Conservation (phyloP, 2,797 vertebrate species). For the Delichon dasypus region DNA sequence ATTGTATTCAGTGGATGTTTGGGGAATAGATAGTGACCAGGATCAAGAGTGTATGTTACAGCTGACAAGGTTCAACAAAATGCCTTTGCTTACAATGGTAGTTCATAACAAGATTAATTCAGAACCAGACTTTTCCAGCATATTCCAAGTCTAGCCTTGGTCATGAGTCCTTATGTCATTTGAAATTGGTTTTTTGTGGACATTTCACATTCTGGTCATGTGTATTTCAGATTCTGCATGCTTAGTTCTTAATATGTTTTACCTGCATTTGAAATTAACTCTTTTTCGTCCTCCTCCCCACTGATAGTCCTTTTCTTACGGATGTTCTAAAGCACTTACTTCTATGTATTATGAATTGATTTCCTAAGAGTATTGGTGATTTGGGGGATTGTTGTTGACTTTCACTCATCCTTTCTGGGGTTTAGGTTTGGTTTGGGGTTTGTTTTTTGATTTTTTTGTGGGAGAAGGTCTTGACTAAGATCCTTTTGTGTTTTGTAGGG, state of each 20-base stretch:
- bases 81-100: neutral
- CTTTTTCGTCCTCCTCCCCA: neutral
- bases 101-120: neutral
- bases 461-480: neutral
- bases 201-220: neutral
- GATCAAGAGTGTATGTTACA: neutral
- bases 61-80: neutral
- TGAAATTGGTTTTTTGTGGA: neutral
- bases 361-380: neutral
- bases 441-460: neutral
- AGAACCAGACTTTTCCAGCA: neutral
- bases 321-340: neutral
- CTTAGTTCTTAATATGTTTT: neutral
- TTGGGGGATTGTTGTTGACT: neutral
- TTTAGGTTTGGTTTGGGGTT: neutral
- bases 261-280: neutral
- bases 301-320: neutral
- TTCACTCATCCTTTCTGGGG: neutral
- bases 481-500: slow-evolving; percentile 74
- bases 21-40: neutral
- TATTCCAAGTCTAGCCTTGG: neutral
- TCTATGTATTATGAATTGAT: neutral
- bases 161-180: neutral
- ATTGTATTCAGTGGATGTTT: neutral
- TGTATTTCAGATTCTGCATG: neutral